Percentiles rank a stretch among this genome's conserved stretches.
These are phyloP conservation scores for Tenualosa ilisha DNA, from an alignment of 2,797 vertebrate genomes.

Conservation along the genomic window DNA sequence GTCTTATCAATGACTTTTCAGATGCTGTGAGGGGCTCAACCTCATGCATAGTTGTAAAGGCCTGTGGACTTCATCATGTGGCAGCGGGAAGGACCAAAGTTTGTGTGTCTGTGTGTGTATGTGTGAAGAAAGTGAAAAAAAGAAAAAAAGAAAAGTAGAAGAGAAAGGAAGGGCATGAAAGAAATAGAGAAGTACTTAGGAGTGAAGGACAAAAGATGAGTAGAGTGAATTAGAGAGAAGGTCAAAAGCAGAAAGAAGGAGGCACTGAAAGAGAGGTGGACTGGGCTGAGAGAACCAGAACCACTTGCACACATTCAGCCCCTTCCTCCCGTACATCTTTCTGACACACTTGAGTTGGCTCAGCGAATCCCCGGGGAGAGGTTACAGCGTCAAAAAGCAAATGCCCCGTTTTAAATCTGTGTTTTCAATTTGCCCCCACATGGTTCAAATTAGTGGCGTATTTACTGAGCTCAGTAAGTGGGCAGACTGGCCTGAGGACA, in stretches of 20 bases:
- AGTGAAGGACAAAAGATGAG: neutral
- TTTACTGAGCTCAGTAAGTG: conserved; percentile 82
- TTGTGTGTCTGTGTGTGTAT: neutral
- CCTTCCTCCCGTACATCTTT: conserved; percentile 58
- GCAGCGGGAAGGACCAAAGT: neutral
- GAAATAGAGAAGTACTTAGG: neutral
- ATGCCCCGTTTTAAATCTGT: conserved; percentile 79
- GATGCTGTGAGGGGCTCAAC: neutral
- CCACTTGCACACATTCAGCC: conserved; percentile 62
- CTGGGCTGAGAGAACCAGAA: conserved; percentile 40
- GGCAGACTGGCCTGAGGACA: conserved; percentile 74
- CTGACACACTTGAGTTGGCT: conserved; percentile 76
- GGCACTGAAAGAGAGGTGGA: neutral
- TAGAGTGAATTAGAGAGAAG: neutral
- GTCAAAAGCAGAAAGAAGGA: neutral
- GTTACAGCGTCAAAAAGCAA: conserved; percentile 83
- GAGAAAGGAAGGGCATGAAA: neutral
- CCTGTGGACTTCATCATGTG: neutral
- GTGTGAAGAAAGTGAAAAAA: neutral
- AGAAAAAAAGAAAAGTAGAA: neutral
- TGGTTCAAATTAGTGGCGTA: conserved; percentile 84
- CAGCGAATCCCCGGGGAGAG: conserved; percentile 76
- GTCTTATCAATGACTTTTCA: neutral
- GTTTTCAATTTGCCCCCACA: conserved; percentile 83
- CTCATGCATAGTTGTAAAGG: neutral